Evolutionary conservation across 2,113 vertebrate species (phyloP).

Genomic region (Progne subis): DNA sequence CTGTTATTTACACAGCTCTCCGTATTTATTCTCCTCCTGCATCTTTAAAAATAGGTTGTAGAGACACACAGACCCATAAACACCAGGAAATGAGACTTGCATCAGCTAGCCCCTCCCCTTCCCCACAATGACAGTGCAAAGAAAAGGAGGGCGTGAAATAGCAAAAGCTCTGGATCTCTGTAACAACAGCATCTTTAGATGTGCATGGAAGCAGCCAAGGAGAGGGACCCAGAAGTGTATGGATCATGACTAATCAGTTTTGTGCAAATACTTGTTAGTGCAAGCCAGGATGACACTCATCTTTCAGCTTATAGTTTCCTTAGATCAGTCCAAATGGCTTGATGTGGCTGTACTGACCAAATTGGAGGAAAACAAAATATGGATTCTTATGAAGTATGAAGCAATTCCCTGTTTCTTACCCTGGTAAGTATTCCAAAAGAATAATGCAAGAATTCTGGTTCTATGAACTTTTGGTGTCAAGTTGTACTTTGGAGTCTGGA

Average conservation of each 20-base stretch:
- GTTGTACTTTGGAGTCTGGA: background rate
- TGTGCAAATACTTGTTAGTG: background rate
- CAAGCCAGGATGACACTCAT: background rate
- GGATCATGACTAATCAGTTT: background rate
- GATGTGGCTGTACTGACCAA: background rate
- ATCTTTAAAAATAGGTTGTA: background rate
- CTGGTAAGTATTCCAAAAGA: background rate
- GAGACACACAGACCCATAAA: background rate
- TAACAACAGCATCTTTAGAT: rapidly evolving
- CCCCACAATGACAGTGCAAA: background rate
- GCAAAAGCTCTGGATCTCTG: background rate
- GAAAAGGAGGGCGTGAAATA: background rate
- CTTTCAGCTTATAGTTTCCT: background rate
- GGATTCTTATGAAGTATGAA: background rate
- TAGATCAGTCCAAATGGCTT: background rate
- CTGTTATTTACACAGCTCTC: background rate
- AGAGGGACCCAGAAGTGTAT: background rate
- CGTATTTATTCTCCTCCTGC: background rate
- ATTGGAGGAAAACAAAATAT: background rate
- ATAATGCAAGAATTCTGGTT: background rate
- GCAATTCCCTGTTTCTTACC: background rate
- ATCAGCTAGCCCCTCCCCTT: background rate
- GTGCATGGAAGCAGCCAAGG: background rate
- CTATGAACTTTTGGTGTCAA: background rate
- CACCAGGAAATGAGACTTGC: background rate